phyloP scores from a whole-genome alignment of 2,888 invertebrate genomes.

The Leistus spinibarbis region DNA sequence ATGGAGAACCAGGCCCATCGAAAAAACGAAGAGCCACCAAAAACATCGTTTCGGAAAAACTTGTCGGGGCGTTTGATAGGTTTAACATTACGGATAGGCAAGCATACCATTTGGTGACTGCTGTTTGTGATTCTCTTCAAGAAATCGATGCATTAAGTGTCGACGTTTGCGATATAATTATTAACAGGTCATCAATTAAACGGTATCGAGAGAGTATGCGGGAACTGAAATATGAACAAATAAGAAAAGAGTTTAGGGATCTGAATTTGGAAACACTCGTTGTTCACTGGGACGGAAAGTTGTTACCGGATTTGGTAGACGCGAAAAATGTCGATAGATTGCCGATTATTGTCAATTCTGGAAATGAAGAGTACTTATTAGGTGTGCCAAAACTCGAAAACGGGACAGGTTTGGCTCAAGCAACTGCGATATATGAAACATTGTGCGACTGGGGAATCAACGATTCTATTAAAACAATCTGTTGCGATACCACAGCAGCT shows the following conservation, averaged over 20 bases:
- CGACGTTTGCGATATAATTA: too few species aligned
- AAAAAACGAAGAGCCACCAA: not conserved
- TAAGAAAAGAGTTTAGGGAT: not conserved
- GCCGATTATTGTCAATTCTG: slow-evolving; percentile 15
- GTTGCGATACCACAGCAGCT: slow-evolving; percentile 40
- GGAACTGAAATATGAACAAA: not conserved
- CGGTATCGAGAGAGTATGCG: not conserved
- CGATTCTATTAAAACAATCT: slow-evolving; percentile 37
- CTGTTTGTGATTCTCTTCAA: not conserved
- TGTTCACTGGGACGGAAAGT: slow-evolving; percentile 12
- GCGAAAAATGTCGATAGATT: slow-evolving; percentile 1
- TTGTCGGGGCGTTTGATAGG: not conserved
- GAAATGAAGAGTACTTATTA: slow-evolving; percentile 23
- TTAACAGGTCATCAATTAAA: not conserved
- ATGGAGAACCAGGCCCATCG: not conserved
- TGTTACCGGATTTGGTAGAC: slow-evolving; percentile 11
- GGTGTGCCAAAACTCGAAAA: slow-evolving; percentile 19
- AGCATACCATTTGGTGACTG: not conserved
- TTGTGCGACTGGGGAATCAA: slow-evolving; percentile 16
- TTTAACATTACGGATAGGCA: not conserved
- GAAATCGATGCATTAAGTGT: not conserved
- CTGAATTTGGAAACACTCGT: not conserved
- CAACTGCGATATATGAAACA: not conserved
- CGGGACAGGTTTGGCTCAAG: not conserved
- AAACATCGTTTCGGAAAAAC: not conserved